phyloP scores from a whole-genome alignment of 2,797 vertebrate species.

The Neostethus bicornis region DNA sequence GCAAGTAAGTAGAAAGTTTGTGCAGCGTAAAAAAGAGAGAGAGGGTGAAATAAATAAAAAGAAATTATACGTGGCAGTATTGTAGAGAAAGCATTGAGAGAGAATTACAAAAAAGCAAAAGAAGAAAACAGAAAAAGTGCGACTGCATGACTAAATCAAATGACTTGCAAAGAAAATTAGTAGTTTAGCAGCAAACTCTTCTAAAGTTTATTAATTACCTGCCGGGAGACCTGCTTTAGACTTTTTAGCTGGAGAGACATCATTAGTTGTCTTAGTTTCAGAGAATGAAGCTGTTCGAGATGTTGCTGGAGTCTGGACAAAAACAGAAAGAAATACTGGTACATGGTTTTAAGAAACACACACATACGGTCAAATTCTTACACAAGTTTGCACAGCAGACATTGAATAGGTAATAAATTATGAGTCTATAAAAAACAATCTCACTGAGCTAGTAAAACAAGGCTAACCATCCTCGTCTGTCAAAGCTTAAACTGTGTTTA shows the following conservation, averaged over 20 bases:
- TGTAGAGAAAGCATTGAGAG: constrained; percentile 12
- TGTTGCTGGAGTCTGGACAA: constrained; percentile 86
- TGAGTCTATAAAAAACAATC: neutral
- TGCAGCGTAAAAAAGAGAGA: constrained; percentile 27
- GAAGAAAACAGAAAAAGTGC: constrained; percentile 51
- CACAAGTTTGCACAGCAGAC: neutral
- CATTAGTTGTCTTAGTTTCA: constrained; percentile 82
- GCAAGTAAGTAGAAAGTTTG: constrained; percentile 50
- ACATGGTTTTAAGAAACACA: neutral
- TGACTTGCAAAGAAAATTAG: constrained; percentile 14
- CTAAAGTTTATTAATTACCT: constrained; percentile 80
- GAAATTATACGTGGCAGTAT: constrained; percentile 42
- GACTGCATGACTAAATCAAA: constrained; percentile 43
- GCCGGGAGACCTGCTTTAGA: constrained; percentile 82
- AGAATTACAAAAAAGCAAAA: constrained; percentile 17
- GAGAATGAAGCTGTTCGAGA: constrained; percentile 96
- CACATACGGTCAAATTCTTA: neutral
- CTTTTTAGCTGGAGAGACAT: constrained; percentile 86
- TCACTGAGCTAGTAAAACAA: constrained; percentile 1
- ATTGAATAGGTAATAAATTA: neutral
- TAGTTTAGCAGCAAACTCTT: neutral
- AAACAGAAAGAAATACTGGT: neutral
- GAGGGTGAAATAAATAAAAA: constrained; percentile 26
- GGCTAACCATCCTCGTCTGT: constrained; percentile 8
- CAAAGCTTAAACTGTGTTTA: constrained; percentile 3